Evolutionary conservation across 2,797 vertebrate species (phyloP).

Genomic region (Acanthurus tractus): DNA sequence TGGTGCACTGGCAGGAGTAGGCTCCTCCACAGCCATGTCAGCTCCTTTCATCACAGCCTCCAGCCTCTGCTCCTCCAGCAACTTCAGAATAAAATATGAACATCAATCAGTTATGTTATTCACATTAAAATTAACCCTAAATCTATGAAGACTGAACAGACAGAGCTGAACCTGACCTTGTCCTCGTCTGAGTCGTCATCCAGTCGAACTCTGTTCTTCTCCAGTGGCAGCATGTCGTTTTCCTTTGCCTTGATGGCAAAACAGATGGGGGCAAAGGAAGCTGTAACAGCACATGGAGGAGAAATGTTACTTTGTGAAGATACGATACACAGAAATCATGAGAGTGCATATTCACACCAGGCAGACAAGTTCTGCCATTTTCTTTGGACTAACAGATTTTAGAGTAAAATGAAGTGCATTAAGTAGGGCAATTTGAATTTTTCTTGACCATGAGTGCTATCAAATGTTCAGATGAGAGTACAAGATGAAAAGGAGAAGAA

Average conservation of each 20-base stretch:
- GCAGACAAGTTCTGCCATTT: not conserved
- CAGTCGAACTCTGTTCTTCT: conserved; percentile 95
- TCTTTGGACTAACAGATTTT: not conserved
- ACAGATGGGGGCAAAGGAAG: conserved; percentile 97
- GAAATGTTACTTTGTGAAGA: conserved; percentile 3
- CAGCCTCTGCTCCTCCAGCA: conserved; percentile 85
- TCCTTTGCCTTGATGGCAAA: conserved; percentile 98
- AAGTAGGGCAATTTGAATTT: conserved; percentile 1
- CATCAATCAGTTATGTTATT: no score
- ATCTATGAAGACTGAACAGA: not conserved
- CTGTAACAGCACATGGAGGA: conserved; percentile 73
- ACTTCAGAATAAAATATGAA: conserved; percentile 47
- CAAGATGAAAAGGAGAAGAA: not conserved
- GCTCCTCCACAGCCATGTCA: conserved; percentile 67
- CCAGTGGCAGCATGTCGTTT: conserved; percentile 95
- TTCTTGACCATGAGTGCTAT: not conserved
- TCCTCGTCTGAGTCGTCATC: conserved; percentile 98
- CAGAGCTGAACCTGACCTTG: conserved; percentile 73
- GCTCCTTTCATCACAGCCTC: conserved; percentile 69
- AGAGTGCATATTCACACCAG: not conserved
- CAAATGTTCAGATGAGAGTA: conserved; percentile 6
- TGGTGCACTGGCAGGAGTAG: conserved; percentile 58
- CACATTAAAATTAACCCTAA: no score
- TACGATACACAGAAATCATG: conserved; percentile 11
- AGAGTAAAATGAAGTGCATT: not conserved